phyloP scores from a whole-genome alignment of 2,888 invertebrate genomes.

The Agriopis aurantiaria region DNA sequence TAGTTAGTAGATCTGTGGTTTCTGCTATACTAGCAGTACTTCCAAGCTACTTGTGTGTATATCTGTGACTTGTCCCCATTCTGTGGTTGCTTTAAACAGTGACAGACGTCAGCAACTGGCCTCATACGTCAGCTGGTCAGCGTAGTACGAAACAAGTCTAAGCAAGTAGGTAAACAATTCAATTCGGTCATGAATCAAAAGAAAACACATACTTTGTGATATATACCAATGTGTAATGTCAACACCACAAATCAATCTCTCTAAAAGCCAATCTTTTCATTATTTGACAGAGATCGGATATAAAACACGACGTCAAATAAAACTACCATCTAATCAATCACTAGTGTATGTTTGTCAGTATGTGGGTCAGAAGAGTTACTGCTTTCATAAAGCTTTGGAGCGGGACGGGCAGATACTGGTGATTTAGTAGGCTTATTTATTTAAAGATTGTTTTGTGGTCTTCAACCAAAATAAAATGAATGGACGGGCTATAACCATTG shows the following conservation, averaged over 20 bases:
- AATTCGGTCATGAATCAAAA: background rate
- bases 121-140: too few species aligned
- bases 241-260: conserved; percentile 19
- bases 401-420: conserved; percentile 16
- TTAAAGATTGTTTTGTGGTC: background rate
- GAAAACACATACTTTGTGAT: background rate
- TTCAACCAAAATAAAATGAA: too few species aligned
- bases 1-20: too few species aligned
- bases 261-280: conserved; percentile 13
- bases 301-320: conserved; percentile 32
- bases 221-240: conserved; percentile 2
- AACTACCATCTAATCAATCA: conserved; percentile 38
- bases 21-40: too few species aligned
- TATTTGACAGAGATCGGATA: conserved; percentile 19
- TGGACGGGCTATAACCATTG: too few species aligned
- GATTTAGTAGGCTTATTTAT: conserved; percentile 13
- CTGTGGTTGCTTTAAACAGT: too few species aligned
- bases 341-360: conserved; percentile 21
- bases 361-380: conserved; percentile 43
- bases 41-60: too few species aligned
- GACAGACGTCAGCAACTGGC: too few species aligned
- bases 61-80: too few species aligned
- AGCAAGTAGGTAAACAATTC: too few species aligned
- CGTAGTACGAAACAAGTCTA: too few species aligned
- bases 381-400: conserved; percentile 35